Conservation (phyloP, 1,140 invertebrate species). For the Drosophila dunni region DNA sequence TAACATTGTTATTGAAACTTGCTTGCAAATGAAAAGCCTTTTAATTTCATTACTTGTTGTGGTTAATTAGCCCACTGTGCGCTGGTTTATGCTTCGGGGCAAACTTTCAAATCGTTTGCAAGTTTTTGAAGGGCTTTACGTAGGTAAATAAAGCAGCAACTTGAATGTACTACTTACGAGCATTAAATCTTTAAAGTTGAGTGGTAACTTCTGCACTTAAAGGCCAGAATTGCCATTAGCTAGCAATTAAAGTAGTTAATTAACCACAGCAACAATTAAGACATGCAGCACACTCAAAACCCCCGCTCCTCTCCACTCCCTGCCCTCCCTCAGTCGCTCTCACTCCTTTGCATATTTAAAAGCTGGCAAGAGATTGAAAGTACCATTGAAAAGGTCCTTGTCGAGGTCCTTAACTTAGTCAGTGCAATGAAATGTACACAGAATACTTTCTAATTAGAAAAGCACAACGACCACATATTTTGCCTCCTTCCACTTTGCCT, state of each 20-base stretch:
- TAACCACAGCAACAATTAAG: conserved; percentile 45
- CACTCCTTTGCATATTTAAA: conserved; percentile 14
- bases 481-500: not conserved
- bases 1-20: too few relatives aligned
- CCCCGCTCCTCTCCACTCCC: not conserved
- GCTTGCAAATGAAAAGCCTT: not conserved
- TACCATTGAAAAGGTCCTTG: conserved; percentile 30
- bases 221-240: conserved; percentile 21
- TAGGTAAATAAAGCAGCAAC: not conserved
- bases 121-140: conserved; percentile 4
- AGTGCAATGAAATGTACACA: conserved; percentile 40
- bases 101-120: conserved; percentile 15
- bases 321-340: not conserved
- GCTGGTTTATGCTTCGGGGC: conserved; percentile 1
- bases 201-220: conserved; percentile 6
- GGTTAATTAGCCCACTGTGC: conserved; percentile 9
- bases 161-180: conserved; percentile 10
- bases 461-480: conserved; percentile 22
- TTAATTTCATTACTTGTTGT: not conserved
- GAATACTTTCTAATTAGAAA: conserved; percentile 68
- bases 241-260: conserved; percentile 47
- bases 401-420: conserved; percentile 38
- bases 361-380: conserved; percentile 9
- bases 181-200: conserved; percentile 29
- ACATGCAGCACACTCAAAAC: conserved; percentile 3